Evolutionary conservation across 2,888 invertebrate genomes (phyloP).

Genomic region (Rapana venosa): DNA sequence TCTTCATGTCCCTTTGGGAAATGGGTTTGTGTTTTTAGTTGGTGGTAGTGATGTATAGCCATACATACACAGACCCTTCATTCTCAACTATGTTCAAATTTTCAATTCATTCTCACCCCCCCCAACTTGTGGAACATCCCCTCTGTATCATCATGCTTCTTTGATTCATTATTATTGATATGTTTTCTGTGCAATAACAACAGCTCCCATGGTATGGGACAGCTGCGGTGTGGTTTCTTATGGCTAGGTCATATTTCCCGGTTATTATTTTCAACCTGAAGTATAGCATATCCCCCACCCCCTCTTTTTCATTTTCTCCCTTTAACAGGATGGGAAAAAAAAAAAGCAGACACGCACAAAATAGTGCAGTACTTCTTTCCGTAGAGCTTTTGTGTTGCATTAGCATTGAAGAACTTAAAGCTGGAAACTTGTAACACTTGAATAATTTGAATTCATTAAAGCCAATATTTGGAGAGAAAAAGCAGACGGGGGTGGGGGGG

Average conservation of each 20-base stretch:
- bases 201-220: no score
- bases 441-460: no score
- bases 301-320: not conserved
- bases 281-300: not conserved
- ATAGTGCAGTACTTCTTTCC: not conserved
- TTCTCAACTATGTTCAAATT: not conserved
- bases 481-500: no score
- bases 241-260: not conserved
- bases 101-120: not conserved
- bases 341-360: constrained; percentile 1
- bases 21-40: not conserved
- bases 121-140: no score
- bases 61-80: not conserved
- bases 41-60: not conserved
- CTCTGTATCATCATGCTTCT: no score
- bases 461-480: not conserved
- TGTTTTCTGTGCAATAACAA: no score
- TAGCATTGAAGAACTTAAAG: not conserved
- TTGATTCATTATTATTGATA: no score
- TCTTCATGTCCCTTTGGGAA: not conserved
- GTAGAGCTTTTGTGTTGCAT: not conserved
- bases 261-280: not conserved
- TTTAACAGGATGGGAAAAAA: not conserved
- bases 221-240: not conserved
- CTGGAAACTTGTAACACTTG: no score